Percentiles rank a stretch among this genome's conserved stretches.
Conservation (phyloP, 2,113 vertebrate species). For the Gavialis gangeticus region DNA sequence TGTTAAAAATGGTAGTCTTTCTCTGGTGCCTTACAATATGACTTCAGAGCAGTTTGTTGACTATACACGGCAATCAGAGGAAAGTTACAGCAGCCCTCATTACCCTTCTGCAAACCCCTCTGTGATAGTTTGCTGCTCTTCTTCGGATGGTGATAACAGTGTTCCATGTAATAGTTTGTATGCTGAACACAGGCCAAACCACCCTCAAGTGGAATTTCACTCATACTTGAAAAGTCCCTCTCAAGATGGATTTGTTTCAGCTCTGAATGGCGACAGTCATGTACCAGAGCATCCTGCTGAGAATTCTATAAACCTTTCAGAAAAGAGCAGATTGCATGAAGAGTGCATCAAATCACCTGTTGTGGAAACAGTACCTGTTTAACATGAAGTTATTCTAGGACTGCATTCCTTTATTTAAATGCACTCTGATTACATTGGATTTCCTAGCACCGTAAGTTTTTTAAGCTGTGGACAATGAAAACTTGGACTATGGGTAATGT, state of each 20-base stretch:
- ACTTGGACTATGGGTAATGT: constrained; percentile 73
- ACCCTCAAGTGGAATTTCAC: constrained; percentile 89
- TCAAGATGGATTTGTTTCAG: constrained; percentile 86
- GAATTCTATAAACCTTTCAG: constrained; percentile 84
- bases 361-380: constrained; percentile 93
- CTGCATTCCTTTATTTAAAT: constrained; percentile 64
- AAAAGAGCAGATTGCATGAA: constrained; percentile 89
- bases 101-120: constrained; percentile 85
- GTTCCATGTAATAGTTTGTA: constrained; percentile 83
- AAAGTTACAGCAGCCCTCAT: constrained; percentile 81
- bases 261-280: constrained; percentile 81
- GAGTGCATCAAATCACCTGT: constrained; percentile 90
- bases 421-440: constrained; percentile 66
- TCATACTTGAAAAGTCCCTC: constrained; percentile 94
- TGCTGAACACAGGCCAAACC: constrained; percentile 82
- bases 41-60: constrained; percentile 88
- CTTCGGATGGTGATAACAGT: constrained; percentile 85
- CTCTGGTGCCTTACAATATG: constrained; percentile 89
- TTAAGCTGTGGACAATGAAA: constrained; percentile 66
- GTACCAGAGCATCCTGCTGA: constrained; percentile 86
- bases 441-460: constrained; percentile 73
- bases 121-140: constrained; percentile 85
- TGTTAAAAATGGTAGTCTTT: constrained; percentile 81
- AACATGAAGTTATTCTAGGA: constrained; percentile 72
- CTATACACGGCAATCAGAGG: constrained; percentile 83